Conservation (phyloP, 2,888 invertebrate genomes). For the Uloborus plumipes region DNA sequence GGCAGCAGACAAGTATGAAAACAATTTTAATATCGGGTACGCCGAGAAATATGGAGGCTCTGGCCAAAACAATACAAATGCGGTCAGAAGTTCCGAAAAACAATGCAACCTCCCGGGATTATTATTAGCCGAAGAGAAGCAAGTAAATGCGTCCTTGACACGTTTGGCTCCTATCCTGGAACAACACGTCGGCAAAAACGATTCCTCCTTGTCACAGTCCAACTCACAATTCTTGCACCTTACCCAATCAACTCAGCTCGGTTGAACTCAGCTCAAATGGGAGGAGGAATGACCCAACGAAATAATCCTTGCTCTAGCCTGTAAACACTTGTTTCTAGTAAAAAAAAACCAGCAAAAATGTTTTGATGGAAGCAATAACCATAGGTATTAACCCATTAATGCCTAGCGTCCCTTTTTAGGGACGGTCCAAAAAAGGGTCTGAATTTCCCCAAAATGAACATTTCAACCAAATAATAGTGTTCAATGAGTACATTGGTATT, state of each 20-base stretch:
- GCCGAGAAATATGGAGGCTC: slow-evolving; percentile 22
- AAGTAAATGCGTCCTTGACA: slow-evolving; percentile 62
- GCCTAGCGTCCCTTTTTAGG: no score
- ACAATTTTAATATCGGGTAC: slow-evolving; percentile 38
- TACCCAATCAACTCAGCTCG: no score
- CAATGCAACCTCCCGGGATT: slow-evolving; percentile 50
- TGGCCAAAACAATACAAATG: slow-evolving; percentile 52
- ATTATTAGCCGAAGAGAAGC: slow-evolving; percentile 58
- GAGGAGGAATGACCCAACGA: slow-evolving; percentile 30
- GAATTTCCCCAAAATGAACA: no score
- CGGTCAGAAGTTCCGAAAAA: slow-evolving; percentile 48
- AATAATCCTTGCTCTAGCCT: background rate
- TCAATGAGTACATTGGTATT: no score
- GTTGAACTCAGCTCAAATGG: background rate
- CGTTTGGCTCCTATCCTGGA: slow-evolving; percentile 52
- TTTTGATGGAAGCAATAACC: no score
- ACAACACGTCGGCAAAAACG: slow-evolving; percentile 56
- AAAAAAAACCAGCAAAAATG: no score
- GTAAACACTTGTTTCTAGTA: no score
- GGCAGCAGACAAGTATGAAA: slow-evolving; percentile 2
- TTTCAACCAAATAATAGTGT: no score
- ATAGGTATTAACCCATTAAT: no score
- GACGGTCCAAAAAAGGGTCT: no score
- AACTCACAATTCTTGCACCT: slow-evolving; percentile 42
- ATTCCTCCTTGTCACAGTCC: slow-evolving; percentile 48